Evolutionary conservation across 2,113 vertebrate species (phyloP).

Genomic region (Poeciliopsis occidentalis): DNA sequence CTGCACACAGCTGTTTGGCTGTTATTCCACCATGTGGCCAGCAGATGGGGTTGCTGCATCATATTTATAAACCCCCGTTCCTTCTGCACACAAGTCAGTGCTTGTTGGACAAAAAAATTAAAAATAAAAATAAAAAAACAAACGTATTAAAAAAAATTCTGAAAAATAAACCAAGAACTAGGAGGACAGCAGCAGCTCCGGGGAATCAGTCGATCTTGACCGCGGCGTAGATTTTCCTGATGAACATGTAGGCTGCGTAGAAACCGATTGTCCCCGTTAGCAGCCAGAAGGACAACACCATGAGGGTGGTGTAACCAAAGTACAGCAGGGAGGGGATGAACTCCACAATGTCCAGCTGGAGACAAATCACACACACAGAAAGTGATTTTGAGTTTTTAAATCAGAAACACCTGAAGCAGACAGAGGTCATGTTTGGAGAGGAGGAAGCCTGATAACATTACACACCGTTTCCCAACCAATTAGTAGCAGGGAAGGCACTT

Average conservation of each 20-base stretch:
- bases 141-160: not conserved
- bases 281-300: constrained; percentile 99
- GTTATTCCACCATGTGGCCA: constrained; percentile 54
- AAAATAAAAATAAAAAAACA: constrained; percentile 3
- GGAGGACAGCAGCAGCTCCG: constrained; percentile 25
- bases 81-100: constrained; percentile 74
- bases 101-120: constrained; percentile 64
- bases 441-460: no score
- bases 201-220: constrained; percentile 95
- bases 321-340: constrained; percentile 97
- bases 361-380: constrained; percentile 4
- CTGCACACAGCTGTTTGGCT: constrained; percentile 24
- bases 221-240: constrained; percentile 95
- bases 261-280: constrained; percentile 98
- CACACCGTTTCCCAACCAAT: no score
- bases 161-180: constrained; percentile 1
- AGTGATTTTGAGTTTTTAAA: not conserved
- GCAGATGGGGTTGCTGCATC: constrained; percentile 55
- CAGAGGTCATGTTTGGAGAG: no score
- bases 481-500: no score
- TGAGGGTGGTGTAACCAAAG: constrained; percentile 96
- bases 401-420: no score
- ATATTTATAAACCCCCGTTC: constrained; percentile 38
- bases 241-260: constrained; percentile 98
- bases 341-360: constrained; percentile 97